A percentile compares a stretch with the other conserved stretches of the same genome.
These are phyloP conservation scores for Phragmatobia fuliginosa DNA, from an alignment of 2,888 invertebrate genomes.

Conservation along the genomic window DNA sequence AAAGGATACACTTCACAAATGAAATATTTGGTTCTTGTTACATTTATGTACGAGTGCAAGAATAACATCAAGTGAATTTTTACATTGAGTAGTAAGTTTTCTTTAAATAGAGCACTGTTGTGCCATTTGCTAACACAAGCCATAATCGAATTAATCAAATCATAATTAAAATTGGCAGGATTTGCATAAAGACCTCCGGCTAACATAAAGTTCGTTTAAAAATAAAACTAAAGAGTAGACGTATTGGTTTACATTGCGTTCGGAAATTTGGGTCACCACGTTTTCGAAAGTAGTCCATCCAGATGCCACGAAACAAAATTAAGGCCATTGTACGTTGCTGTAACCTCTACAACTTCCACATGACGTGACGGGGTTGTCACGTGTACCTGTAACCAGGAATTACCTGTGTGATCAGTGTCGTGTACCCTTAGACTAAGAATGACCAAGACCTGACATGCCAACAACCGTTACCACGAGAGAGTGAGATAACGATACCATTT, in stretches of 20 bases:
- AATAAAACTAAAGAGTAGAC: slow-evolving; percentile 39
- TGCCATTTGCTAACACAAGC: background rate
- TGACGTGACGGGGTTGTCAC: slow-evolving; percentile 28
- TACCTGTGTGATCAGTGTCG: slow-evolving; percentile 20
- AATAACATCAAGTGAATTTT: too few relatives aligned
- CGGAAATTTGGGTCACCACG: slow-evolving; percentile 70
- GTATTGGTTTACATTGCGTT: slow-evolving; percentile 54
- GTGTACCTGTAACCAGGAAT: slow-evolving; percentile 29
- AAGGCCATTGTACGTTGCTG: slow-evolving; percentile 65
- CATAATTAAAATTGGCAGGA: slow-evolving; percentile 5
- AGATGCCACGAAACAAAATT: slow-evolving; percentile 72
- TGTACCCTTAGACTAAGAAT: slow-evolving; percentile 10
- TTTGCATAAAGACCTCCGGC: slow-evolving; percentile 23
- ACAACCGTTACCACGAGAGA: too few relatives aligned
- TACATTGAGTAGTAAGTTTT: too few relatives aligned
- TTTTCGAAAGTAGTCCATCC: slow-evolving; percentile 82
- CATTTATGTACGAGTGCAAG: too few relatives aligned
- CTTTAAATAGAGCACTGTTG: background rate
- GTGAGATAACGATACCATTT: too few relatives aligned
- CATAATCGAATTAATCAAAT: slow-evolving; percentile 7
- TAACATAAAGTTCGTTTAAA: slow-evolving; percentile 23
- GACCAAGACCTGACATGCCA: too few relatives aligned
- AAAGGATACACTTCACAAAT: too few relatives aligned
- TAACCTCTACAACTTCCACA: slow-evolving; percentile 33
- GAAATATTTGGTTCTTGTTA: too few relatives aligned